phyloP scores from a whole-genome alignment of 2,888 invertebrate species.

The Dinocampus coccinellae region DNA sequence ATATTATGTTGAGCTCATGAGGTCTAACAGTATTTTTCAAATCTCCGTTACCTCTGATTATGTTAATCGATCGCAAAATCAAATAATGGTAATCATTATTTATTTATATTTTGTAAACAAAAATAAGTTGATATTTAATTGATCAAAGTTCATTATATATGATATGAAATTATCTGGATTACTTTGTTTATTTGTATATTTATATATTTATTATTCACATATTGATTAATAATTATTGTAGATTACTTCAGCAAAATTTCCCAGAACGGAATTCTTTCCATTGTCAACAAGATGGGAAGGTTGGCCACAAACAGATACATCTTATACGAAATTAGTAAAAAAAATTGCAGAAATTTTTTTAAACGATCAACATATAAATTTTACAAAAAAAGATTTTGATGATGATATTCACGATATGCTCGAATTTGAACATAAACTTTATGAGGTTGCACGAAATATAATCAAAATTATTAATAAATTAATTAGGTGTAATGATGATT shows the following conservation, averaged over 20 bases:
- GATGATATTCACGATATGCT: slow-evolving; percentile 25
- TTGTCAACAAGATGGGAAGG: neutral
- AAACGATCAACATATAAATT: slow-evolving; percentile 9
- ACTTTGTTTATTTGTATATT: too few relatives aligned
- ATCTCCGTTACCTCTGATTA: neutral
- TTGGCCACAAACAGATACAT: neutral
- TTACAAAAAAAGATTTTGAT: neutral
- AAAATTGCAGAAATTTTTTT: slow-evolving; percentile 27
- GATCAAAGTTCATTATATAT: too few relatives aligned
- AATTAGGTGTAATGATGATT: neutral
- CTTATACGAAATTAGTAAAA: neutral
- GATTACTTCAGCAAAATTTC: slow-evolving; percentile 13
- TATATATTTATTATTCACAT: neutral
- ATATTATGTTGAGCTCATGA: slow-evolving; percentile 39
- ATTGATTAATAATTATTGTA: neutral
- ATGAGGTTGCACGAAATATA: slow-evolving; percentile 1
- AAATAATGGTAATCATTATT: neutral
- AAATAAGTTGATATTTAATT: too few relatives aligned
- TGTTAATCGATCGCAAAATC: neutral
- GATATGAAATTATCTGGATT: too few relatives aligned
- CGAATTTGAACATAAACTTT: slow-evolving; percentile 12
- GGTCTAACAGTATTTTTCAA: slow-evolving; percentile 9
- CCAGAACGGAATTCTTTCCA: neutral
- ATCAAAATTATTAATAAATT: neutral
- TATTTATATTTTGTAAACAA: too few relatives aligned